These are phyloP conservation scores for Anoura caudifer DNA, from an alignment of 2,113 vertebrate species.

Conservation along the genomic window DNA sequence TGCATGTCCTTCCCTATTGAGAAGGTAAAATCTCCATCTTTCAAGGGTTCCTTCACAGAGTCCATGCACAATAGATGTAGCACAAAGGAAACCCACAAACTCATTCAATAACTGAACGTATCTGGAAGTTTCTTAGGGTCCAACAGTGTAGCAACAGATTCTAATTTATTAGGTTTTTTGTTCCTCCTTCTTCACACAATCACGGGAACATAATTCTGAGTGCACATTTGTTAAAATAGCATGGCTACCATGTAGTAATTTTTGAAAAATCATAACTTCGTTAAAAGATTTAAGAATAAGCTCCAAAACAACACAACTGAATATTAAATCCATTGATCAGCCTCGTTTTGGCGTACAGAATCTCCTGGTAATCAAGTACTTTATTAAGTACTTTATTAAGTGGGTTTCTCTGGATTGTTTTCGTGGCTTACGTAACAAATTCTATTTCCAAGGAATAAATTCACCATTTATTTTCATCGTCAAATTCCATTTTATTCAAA, in stretches of 20 bases:
- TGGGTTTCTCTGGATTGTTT: not conserved
- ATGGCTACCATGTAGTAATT: not conserved
- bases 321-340: not conserved
- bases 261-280: not conserved
- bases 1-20: not conserved
- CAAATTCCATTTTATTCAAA: constrained; percentile 47
- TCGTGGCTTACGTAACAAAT: not conserved
- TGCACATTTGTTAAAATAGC: constrained; percentile 23
- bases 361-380: not conserved
- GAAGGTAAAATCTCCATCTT: constrained; percentile 32
- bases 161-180: not conserved
- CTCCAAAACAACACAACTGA: not conserved
- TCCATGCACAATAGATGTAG: not conserved
- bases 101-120: not conserved
- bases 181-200: not conserved
- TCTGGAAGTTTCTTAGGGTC: not conserved
- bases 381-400: not conserved
- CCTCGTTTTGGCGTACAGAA: not conserved
- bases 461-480: constrained; percentile 35
- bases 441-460: not conserved
- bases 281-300: not conserved
- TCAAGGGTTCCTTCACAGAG: not conserved
- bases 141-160: not conserved
- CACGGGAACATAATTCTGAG: not conserved
- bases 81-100: constrained; percentile 29